Base-by-base conservation (phyloP, 2,888 invertebrate species). In the Ceraclea dissimilis region DNA sequence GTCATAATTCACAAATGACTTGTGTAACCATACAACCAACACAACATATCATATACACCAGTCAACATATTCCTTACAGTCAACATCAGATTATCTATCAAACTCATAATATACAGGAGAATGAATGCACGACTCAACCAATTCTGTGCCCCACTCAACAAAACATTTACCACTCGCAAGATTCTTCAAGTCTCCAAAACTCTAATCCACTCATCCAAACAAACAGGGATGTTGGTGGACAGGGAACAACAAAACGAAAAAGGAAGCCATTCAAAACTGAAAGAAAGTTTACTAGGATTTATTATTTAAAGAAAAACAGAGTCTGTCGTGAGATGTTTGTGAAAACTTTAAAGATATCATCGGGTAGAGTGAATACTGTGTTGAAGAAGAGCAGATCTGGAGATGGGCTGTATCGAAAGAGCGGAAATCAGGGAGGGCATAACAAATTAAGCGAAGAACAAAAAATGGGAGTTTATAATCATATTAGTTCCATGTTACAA, bases 261-360 rank as follows among this genome's bases (percentile, higher is more conserved):
- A 49, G 49, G 16, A 49, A 26, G 16, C 49, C 49, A 4, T 49
- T 49, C n/a, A 49, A 49, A 49, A 26, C 49, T 10, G 49, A 54
- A 39, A 21, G 49, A 17, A 49, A 31, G 2, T 54, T 49, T 22
- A 39, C 54, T 2, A 33, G 54, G 39, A 39, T 54, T 21, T 54
- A 54, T 34, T 39, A 54, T 22, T 21, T 54, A 16, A 54, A 54
- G 6, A 49, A 54, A 26, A 33, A 39, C 20, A 26, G 39, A 16
- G 49, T 54, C 10, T 54, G 54, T 20, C 47, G 48, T 39, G 54
- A 54, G 49, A 54, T 54, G 54, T 54, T 54, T 39, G 22, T 54
- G 20, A 54, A 54, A 22, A 49, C 54, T 8, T 49, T 54, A 16
- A 39, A 49, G 19, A 49, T 54, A 34, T 54, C 54, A 21, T 21